A percentile compares a stretch with the other conserved stretches of the same genome.
Evolutionary conservation across 2,888 invertebrate species (phyloP).

Genomic region (Lepas anatifera): DNA sequence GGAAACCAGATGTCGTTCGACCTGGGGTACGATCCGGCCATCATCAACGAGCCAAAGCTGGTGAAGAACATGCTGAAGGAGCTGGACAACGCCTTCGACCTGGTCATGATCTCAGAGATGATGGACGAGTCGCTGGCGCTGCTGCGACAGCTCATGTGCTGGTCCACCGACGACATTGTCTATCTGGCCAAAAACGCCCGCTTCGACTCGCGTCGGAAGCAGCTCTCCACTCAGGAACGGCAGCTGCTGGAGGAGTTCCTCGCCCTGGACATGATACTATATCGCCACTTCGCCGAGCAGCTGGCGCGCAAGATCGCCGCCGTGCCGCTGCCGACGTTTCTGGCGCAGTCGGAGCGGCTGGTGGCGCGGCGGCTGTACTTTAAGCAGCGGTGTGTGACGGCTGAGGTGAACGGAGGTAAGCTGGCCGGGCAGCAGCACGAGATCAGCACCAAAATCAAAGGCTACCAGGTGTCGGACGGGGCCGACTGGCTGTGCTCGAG

Average conservation of each 20-base stretch:
- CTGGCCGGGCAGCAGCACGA: not conserved
- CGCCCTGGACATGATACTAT: not conserved
- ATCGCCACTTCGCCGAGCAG: not conserved
- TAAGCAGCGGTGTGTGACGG: not conserved
- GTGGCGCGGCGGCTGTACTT: not conserved
- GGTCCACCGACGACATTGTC: constrained; percentile 29
- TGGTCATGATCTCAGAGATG: constrained; percentile 31
- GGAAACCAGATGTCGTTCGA: constrained; percentile 28
- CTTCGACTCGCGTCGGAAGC: not conserved
- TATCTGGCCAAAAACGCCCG: constrained; percentile 29
- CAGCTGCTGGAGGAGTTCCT: not conserved
- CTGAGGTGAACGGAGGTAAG: not conserved
- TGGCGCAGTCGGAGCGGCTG: not conserved
- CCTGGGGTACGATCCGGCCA: constrained; percentile 1
- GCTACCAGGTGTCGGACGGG: not conserved
- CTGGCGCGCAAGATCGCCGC: not conserved
- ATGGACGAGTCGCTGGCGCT: constrained; percentile 31
- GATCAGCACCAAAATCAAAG: not conserved
- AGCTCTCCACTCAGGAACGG: not conserved
- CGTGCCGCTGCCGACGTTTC: not conserved
- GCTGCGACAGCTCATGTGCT: constrained; percentile 29
- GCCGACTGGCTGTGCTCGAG: not conserved
- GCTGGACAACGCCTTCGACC: constrained; percentile 29
- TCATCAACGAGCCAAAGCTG: not conserved
- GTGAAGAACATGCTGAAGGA: constrained; percentile 24